These are phyloP conservation scores for Crotalus helleri DNA, from an alignment of 2,113 vertebrate genomes.

Conservation along the genomic window DNA sequence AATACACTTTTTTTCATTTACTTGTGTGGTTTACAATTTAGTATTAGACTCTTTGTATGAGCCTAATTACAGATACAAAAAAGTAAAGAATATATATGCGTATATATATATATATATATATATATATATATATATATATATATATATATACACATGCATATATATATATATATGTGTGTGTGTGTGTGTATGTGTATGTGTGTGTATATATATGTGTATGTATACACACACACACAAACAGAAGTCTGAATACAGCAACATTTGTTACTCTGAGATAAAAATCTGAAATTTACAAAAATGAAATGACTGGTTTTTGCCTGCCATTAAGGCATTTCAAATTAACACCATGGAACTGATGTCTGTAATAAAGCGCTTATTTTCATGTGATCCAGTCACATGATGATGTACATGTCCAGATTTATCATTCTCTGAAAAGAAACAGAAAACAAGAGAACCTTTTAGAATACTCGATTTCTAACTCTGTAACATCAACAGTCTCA, in stretches of 20 bases:
- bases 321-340: conserved; percentile 94
- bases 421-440: conserved; percentile 83
- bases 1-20: conserved; percentile 70
- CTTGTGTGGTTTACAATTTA: conserved; percentile 76
- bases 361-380: conserved; percentile 83
- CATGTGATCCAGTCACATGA: conserved; percentile 92
- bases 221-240: conserved; percentile 55
- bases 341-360: conserved; percentile 99
- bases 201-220: too few relatives aligned
- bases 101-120: conserved; percentile 45
- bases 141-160: conserved; percentile 74
- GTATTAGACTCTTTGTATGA: conserved; percentile 81
- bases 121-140: conserved; percentile 34
- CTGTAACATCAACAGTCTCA: background rate
- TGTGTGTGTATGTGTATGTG: too few relatives aligned
- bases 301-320: conserved; percentile 90
- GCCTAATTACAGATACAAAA: conserved; percentile 84
- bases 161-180: background rate
- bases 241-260: conserved; percentile 86
- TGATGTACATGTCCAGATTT: conserved; percentile 81
- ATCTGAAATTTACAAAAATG: conserved; percentile 90
- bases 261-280: conserved; percentile 88
- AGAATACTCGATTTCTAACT: conserved; percentile 20
- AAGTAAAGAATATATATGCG: conserved; percentile 82
- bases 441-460: conserved; percentile 44